phyloP scores from a whole-genome alignment of 2,797 vertebrate species.

The Lacerta viridis region DNA sequence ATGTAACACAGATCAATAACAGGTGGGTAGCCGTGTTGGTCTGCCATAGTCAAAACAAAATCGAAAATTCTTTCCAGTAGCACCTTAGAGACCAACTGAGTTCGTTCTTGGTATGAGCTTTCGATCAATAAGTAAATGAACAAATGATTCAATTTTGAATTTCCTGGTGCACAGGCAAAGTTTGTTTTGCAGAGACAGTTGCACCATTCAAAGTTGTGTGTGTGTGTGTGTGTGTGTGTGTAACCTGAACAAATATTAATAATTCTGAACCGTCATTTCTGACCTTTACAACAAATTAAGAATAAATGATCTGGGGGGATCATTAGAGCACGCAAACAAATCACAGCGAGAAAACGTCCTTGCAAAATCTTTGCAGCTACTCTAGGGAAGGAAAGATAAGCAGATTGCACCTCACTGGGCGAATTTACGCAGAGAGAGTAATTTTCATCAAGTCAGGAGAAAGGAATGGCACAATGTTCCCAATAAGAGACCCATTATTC shows the following conservation, averaged over 20 bases:
- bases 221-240: not conserved
- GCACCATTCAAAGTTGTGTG: not conserved
- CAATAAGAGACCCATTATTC: not conserved
- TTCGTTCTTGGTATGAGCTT: no score
- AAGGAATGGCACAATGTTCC: fast-evolving
- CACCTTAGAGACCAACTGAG: no score
- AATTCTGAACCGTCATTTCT: not conserved
- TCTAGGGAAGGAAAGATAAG: not conserved
- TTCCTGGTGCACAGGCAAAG: not conserved
- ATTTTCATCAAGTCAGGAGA: not conserved
- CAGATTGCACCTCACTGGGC: slow-evolving; percentile 8
- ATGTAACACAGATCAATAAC: no score
- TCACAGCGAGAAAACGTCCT: not conserved
- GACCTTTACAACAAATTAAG: not conserved
- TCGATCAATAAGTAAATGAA: no score
- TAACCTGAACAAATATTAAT: not conserved
- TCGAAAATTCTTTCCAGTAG: no score
- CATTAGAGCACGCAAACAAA: not conserved
- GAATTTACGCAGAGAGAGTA: not conserved
- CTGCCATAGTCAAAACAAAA: no score
- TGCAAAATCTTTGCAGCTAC: not conserved
- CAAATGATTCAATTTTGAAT: not conserved
- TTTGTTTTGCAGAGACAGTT: not conserved
- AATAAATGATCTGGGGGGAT: not conserved
- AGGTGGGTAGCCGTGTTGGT: no score